Percentiles rank a stretch among this genome's conserved stretches.
These are phyloP conservation scores for Heteromurus nitidus DNA, from an alignment of 2,888 invertebrate genomes.

Conservation along the genomic window DNA sequence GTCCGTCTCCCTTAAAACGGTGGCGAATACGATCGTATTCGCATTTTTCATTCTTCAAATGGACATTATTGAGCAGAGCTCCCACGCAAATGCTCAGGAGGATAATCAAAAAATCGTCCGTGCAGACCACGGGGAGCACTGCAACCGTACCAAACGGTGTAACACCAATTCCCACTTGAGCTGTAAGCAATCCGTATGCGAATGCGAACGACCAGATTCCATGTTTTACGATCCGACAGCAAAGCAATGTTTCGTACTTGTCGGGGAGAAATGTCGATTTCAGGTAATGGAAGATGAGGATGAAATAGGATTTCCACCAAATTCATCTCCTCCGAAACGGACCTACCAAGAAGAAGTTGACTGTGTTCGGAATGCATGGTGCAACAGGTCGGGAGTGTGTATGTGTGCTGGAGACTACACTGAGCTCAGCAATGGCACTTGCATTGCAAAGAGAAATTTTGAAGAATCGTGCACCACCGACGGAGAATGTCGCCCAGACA, in stretches of 20 bases:
- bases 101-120: neutral
- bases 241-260: constrained; percentile 32
- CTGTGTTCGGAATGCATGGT: constrained; percentile 51
- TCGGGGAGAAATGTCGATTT: constrained; percentile 47
- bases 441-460: constrained; percentile 34
- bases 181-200: constrained; percentile 24
- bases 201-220: constrained; percentile 24
- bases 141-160: constrained; percentile 29
- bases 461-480: constrained; percentile 41
- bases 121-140: constrained; percentile 25
- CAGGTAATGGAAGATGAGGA: constrained; percentile 10
- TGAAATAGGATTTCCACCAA: neutral
- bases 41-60: no score
- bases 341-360: constrained; percentile 17
- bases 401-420: constrained; percentile 32
- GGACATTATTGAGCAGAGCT: neutral
- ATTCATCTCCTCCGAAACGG: no score
- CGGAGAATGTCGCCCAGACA: constrained; percentile 38
- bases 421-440: constrained; percentile 46
- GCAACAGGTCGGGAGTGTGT: constrained; percentile 40
- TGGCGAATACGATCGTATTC: no score
- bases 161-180: constrained; percentile 23
- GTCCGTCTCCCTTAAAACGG: no score
- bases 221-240: constrained; percentile 48
- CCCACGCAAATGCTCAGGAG: neutral